Evolutionary conservation across 2,797 vertebrate genomes (phyloP).

Genomic region (Acanthornis magna): DNA sequence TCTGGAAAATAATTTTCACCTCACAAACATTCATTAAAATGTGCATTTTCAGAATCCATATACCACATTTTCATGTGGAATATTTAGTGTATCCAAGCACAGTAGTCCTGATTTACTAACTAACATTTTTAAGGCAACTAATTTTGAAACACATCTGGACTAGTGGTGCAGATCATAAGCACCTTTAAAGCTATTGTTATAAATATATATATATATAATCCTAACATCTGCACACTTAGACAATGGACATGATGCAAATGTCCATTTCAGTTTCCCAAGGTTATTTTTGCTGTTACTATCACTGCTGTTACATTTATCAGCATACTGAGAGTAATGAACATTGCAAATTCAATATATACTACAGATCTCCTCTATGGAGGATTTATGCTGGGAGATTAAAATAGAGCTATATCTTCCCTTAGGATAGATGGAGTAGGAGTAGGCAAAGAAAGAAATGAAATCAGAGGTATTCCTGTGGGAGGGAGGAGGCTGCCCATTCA

Average conservation of each 20-base stretch:
- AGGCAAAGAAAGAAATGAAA: not conserved
- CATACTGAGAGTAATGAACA: not conserved
- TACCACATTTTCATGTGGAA: not conserved
- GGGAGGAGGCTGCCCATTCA: not conserved
- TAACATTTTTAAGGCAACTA: not conserved
- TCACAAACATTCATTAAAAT: not conserved
- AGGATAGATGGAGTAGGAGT: not conserved
- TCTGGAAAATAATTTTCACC: not conserved
- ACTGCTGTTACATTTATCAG: not conserved
- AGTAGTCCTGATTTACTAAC: not conserved
- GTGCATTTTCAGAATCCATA: not conserved
- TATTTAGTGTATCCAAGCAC: not conserved
- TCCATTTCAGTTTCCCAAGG: not conserved
- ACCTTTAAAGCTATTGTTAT: not conserved
- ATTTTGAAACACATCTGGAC: not conserved
- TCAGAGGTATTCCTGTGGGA: not conserved
- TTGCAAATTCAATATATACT: not conserved
- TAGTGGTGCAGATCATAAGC: not conserved
- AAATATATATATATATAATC: not conserved
- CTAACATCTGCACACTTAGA: not conserved
- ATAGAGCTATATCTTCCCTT: not conserved
- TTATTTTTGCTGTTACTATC: not conserved
- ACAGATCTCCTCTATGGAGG: not conserved
- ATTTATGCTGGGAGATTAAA: not conserved
- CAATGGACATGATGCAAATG: not conserved